Percentiles rank a stretch among this genome's conserved stretches.
Evolutionary conservation across 2,888 invertebrate species (phyloP).

Genomic region (Drosophila gaucha): DNA sequence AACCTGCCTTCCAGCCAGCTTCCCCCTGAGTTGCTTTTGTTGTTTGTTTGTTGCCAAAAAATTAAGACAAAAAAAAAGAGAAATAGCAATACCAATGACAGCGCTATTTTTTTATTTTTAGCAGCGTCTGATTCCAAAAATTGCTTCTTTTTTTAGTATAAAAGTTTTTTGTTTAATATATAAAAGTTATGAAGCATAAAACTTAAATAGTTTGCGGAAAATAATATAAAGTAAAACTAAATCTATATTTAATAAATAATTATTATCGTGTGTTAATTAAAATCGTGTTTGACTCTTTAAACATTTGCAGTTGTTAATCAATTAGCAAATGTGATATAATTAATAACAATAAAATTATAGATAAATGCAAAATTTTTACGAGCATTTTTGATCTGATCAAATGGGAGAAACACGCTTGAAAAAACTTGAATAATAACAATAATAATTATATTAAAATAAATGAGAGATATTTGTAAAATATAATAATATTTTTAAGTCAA

Average conservation of each 20-base stretch:
- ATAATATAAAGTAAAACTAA: no score
- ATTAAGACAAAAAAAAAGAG: no score
- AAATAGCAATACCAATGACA: neutral
- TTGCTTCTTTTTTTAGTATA: no score
- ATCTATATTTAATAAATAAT: no score
- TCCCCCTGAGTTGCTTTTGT: no score
- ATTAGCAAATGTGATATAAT: constrained; percentile 9
- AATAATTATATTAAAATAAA: neutral
- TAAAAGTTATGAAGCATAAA: no score
- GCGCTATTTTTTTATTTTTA: neutral
- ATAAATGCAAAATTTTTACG: constrained; percentile 2
- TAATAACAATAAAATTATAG: neutral
- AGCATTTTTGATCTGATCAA: neutral
- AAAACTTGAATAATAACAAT: neutral
- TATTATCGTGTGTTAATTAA: constrained; percentile 3
- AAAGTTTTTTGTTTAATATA: no score
- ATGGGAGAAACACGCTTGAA: neutral
- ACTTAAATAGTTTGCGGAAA: no score
- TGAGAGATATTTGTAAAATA: neutral
- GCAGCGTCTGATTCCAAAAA: neutral
- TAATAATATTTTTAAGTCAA: no score
- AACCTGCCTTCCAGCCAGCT: neutral
- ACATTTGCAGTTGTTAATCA: neutral
- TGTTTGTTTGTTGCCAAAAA: neutral
- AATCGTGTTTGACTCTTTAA: neutral